Base-by-base conservation (phyloP, 2,797 vertebrate genomes). In the Takifugu rubripes region DNA sequence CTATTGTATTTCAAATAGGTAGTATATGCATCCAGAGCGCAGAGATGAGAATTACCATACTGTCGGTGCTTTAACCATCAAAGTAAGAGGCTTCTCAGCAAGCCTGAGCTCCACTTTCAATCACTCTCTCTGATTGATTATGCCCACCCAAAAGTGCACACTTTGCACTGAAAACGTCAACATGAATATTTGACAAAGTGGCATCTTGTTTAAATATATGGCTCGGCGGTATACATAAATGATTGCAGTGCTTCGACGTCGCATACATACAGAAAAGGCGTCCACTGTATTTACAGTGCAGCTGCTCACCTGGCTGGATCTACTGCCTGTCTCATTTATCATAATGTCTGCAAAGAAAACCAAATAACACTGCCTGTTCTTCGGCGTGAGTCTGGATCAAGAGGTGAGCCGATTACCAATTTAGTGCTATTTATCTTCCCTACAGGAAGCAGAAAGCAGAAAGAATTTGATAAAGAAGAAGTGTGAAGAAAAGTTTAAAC, bases 161-260 rank as follows among this genome's bases (percentile, higher is more conserved):
- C 78, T 84, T 84, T 77, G 88, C 81, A 85, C 71, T 54, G 76
- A 72, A 80, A 80, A 80, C 73, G 74, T 86, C 84, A 79, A 73
- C 21, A 66, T 74, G 77, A 84, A 83, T 84, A 86, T 83, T 79
- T 88, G 85, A 90, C 89, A 88, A 87, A 91, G 86, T 76, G 63
- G 58, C 61, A 61, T 59, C 57, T 58, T 74, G 57, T 70, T 49
- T 14, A 54, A 77, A 81, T 70, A 59, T 77, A 84, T 77, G 56
- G 74, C 71, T 47, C 14, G 3, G 53, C 6, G 54, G 48, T 64
- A 40, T 10, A 40, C 12, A 55, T 51, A 74, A 80, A 70, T 66
- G 10, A 75, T 57, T 58, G 68, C 61, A 58, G 61, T 69, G 78
- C 43, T 49, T 40, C 36, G 12, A 40, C 12, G 48, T 51, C 52